These are phyloP conservation scores for Rhorus exstirpatorius DNA, from an alignment of 2,888 invertebrate genomes.

Conservation along the genomic window DNA sequence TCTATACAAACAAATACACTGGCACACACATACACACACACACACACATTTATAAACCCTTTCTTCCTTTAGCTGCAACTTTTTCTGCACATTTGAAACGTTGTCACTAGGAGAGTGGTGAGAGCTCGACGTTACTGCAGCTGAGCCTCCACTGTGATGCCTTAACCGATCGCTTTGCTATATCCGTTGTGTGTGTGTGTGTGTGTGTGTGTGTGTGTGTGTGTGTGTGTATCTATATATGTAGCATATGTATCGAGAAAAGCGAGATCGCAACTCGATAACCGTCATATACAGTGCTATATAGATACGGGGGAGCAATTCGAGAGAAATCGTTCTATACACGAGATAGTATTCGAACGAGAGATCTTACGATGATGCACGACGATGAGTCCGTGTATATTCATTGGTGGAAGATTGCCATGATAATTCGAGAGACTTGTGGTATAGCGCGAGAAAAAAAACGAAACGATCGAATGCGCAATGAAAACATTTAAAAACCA, in stretches of 20 bases:
- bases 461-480: background rate
- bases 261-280: constrained; percentile 59
- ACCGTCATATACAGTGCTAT: constrained; percentile 36
- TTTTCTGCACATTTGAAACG: constrained; percentile 64
- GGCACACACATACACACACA: constrained; percentile 5
- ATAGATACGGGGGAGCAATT: constrained; percentile 33
- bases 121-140: constrained; percentile 68
- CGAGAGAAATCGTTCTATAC: constrained; percentile 59
- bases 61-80: constrained; percentile 68
- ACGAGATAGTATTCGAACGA: constrained; percentile 31
- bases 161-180: constrained; percentile 67
- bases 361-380: constrained; percentile 33
- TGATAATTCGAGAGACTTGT: background rate
- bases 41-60: constrained; percentile 28
- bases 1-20: constrained; percentile 25
- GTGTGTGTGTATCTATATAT: constrained; percentile 14
- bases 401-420: background rate
- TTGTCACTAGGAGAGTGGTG: constrained; percentile 68
- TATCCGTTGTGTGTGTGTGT: background rate
- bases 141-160: constrained; percentile 63
- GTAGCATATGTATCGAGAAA: constrained; percentile 30
- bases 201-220: background rate
- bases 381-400: constrained; percentile 20
- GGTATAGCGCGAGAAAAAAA: background rate
- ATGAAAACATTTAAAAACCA: too few species aligned